Percentiles rank a stretch among this genome's conserved stretches.
Evolutionary conservation across 2,113 vertebrate species (phyloP).

Genomic region (Peucedramus taeniatus): DNA sequence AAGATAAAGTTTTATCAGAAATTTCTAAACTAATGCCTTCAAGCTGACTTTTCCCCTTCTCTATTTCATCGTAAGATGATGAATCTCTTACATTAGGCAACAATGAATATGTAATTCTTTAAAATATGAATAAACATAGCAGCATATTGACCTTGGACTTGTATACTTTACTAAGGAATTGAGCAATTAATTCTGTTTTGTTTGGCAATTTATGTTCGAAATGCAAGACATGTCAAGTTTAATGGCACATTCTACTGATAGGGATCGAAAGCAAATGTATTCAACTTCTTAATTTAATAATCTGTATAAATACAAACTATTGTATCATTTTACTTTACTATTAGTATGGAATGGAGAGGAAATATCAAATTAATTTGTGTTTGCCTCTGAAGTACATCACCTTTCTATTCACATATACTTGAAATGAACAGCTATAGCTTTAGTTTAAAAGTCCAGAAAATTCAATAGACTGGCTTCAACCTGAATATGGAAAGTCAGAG

Average conservation of each 20-base stretch:
- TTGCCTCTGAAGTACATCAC: background rate
- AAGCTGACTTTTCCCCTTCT: background rate
- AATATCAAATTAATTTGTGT: background rate
- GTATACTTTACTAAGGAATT: background rate
- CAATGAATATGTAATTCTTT: background rate
- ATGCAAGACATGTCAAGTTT: background rate
- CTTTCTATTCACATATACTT: background rate
- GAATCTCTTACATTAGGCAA: background rate
- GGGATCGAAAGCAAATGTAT: background rate
- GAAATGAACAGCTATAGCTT: background rate
- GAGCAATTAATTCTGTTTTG: constrained; percentile 6
- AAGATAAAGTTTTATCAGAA: background rate
- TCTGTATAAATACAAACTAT: background rate
- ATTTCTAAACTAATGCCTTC: background rate
- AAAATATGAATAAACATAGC: background rate
- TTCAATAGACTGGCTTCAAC: background rate
- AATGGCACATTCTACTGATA: background rate
- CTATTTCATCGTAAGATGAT: background rate
- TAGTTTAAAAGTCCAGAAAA: background rate
- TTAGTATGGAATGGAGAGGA: background rate
- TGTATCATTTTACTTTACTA: background rate
- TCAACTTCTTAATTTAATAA: background rate
- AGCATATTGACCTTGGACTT: background rate
- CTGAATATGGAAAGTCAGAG: background rate
- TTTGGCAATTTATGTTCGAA: background rate